Evolutionary conservation across 2,888 invertebrate genomes (phyloP).

Genomic region (Zonitis immaculata): DNA sequence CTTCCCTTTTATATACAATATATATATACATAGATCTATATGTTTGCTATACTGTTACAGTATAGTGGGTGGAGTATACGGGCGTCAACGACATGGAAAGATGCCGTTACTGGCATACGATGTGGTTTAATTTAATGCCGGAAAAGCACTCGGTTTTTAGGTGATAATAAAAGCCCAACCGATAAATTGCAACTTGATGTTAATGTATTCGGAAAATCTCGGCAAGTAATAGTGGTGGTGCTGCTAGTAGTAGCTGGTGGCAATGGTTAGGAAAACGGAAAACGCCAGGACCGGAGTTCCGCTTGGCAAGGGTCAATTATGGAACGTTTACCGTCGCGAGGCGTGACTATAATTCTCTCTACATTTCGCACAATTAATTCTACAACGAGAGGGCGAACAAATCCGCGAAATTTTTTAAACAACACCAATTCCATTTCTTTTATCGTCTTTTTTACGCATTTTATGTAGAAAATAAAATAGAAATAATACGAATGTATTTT

Average conservation of each 20-base stretch:
- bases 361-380: conserved; percentile 4
- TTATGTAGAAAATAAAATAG: no score
- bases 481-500: no score
- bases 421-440: no score
- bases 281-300: conserved; percentile 5
- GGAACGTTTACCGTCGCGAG: conserved; percentile 5
- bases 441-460: no score
- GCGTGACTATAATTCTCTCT: conserved; percentile 5
- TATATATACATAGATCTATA: not conserved
- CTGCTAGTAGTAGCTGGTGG: not conserved
- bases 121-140: conserved; percentile 5
- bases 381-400: not conserved
- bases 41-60: no score
- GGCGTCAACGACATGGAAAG: not conserved
- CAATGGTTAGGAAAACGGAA: conserved; percentile 1
- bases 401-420: not conserved
- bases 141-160: conserved; percentile 4
- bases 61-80: not conserved
- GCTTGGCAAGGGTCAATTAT: conserved; percentile 5
- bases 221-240: not conserved
- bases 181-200: conserved; percentile 7
- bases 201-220: conserved; percentile 8
- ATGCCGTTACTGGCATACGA: not conserved
- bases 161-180: conserved; percentile 4
- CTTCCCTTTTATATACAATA: no score